Percentiles rank a stretch among this genome's conserved stretches.
phyloP scores from a whole-genome alignment of 1,140 invertebrate species.

The Eciton burchellii region DNA sequence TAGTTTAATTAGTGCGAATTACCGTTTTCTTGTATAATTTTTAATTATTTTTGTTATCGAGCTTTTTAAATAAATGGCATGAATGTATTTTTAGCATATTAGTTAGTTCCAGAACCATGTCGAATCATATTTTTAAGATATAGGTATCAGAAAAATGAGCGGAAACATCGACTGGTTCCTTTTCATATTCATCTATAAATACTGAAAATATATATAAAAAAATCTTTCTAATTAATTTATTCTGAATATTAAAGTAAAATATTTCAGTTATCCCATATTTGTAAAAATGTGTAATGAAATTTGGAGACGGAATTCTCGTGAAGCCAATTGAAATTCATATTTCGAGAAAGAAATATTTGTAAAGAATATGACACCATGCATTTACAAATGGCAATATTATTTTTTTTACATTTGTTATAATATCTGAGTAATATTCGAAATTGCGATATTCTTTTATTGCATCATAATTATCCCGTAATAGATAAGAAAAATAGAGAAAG shows the following conservation, averaged over 20 bases:
- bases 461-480: background rate
- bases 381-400: background rate
- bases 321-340: constrained; percentile 12
- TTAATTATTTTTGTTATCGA: constrained; percentile 24
- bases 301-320: background rate
- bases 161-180: background rate
- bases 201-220: background rate
- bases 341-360: background rate
- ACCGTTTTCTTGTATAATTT: constrained; percentile 10
- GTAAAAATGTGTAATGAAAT: background rate
- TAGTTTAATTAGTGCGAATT: constrained; percentile 20
- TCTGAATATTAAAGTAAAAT: background rate
- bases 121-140: constrained; percentile 4
- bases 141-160: background rate
- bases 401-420: background rate
- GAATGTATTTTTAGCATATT: background rate
- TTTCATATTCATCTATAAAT: background rate
- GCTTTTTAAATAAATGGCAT: constrained; percentile 17
- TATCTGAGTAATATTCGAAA: too few relatives aligned
- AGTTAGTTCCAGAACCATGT: background rate
- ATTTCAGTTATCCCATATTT: background rate
- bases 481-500: background rate
- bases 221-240: constrained; percentile 10
- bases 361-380: background rate
- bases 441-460: background rate